Percentiles rank a stretch among this genome's conserved stretches.
These are phyloP conservation scores for Limnephilus rhombicus DNA, from an alignment of 2,888 invertebrate species.

Conservation along the genomic window DNA sequence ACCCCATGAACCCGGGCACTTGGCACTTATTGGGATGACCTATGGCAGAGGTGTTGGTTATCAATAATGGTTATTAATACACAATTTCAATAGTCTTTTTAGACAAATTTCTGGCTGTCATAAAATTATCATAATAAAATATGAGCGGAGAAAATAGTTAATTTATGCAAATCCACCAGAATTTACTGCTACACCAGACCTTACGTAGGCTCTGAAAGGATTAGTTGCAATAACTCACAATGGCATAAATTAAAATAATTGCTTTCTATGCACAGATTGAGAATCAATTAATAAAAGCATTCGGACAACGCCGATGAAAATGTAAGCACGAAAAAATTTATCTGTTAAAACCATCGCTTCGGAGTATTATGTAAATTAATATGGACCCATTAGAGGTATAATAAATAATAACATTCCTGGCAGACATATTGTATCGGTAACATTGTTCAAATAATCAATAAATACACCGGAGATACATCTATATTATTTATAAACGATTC, in stretches of 20 bases:
- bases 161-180: neutral
- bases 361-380: constrained; percentile 65
- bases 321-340: constrained; percentile 51
- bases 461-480: constrained; percentile 26
- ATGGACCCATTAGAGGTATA: constrained; percentile 59
- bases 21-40: no score
- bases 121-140: no score
- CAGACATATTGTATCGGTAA: constrained; percentile 57
- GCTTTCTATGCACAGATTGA: neutral
- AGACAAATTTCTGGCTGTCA: no score
- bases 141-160: no score
- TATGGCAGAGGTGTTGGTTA: no score
- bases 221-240: neutral
- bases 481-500: constrained; percentile 4
- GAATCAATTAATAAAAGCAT: constrained; percentile 31
- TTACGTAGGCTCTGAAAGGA: neutral
- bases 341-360: constrained; percentile 62
- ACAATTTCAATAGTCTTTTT: no score
- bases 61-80: no score
- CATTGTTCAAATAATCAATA: constrained; percentile 51
- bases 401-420: constrained; percentile 61
- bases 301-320: constrained; percentile 52
- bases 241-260: neutral
- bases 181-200: neutral
- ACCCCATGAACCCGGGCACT: no score